These are phyloP conservation scores for Rhopalosiphum padi DNA, from an alignment of 1,140 invertebrate species.

Conservation along the genomic window DNA sequence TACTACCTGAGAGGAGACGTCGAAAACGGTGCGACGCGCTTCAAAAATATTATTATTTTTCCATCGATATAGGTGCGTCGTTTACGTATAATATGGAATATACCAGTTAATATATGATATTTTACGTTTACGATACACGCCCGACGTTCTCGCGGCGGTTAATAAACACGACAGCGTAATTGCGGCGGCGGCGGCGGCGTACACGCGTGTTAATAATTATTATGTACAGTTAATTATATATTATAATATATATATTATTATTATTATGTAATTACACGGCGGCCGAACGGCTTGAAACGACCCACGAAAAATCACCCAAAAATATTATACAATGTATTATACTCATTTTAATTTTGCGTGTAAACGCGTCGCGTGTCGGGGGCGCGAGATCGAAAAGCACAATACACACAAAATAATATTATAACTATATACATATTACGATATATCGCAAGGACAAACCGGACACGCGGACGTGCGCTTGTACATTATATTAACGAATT, in stretches of 20 bases:
- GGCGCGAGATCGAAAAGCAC: neutral
- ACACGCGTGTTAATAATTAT: slow-evolving; percentile 1
- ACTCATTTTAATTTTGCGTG: neutral
- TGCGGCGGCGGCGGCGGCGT: no score
- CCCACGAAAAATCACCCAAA: neutral
- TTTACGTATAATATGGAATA: no score
- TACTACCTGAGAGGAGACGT: neutral
- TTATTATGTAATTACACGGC: neutral
- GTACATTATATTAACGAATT: neutral
- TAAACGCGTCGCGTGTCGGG: neutral
- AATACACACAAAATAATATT: neutral
- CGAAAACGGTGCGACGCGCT: neutral
- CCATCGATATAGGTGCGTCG: neutral
- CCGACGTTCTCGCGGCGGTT: neutral
- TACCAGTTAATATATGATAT: neutral
- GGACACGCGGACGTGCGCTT: neutral
- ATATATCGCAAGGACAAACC: neutral
- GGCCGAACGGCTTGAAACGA: neutral
- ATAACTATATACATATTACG: neutral
- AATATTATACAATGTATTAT: neutral
- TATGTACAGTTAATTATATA: neutral
- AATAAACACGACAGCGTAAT: neutral
- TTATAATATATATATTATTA: neutral
- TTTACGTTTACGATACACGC: neutral
- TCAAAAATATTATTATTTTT: neutral